Evolutionary conservation across 1,140 invertebrate genomes (phyloP).

Genomic region (Sitobion miscanthi): DNA sequence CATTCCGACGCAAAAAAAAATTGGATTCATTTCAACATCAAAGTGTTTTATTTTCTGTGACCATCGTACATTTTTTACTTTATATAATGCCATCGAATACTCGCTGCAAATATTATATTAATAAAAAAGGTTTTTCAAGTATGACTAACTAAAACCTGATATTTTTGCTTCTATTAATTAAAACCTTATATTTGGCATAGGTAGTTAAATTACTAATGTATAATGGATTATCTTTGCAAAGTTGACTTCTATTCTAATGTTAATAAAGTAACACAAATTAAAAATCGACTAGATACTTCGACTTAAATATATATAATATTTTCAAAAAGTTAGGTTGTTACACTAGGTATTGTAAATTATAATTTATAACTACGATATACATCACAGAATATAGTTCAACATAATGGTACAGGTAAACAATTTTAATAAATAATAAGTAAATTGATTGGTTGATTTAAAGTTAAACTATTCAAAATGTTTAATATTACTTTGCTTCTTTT

Average conservation of each 20-base stretch:
- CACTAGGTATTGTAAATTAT: background rate
- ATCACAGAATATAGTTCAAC: background rate
- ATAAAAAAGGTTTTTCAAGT: background rate
- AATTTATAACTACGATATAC: background rate
- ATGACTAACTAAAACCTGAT: background rate
- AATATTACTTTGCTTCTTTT: background rate
- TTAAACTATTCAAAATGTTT: background rate
- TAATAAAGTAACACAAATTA: background rate
- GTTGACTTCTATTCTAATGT: background rate
- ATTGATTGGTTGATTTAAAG: background rate
- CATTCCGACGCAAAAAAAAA: constrained; percentile 7
- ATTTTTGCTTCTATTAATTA: background rate
- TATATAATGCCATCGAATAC: background rate
- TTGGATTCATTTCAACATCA: constrained; percentile 42
- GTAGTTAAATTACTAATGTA: background rate
- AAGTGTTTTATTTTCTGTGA: constrained; percentile 18
- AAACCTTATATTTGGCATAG: background rate
- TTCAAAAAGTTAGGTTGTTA: background rate
- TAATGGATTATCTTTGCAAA: background rate
- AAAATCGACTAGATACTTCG: background rate
- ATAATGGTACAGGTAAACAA: background rate
- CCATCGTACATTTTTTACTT: background rate
- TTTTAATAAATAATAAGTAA: background rate
- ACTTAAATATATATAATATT: background rate
- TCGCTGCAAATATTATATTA: constrained; percentile 16